These are phyloP conservation scores for Vanessa tameamea DNA, from an alignment of 1,140 invertebrate genomes.

Conservation along the genomic window DNA sequence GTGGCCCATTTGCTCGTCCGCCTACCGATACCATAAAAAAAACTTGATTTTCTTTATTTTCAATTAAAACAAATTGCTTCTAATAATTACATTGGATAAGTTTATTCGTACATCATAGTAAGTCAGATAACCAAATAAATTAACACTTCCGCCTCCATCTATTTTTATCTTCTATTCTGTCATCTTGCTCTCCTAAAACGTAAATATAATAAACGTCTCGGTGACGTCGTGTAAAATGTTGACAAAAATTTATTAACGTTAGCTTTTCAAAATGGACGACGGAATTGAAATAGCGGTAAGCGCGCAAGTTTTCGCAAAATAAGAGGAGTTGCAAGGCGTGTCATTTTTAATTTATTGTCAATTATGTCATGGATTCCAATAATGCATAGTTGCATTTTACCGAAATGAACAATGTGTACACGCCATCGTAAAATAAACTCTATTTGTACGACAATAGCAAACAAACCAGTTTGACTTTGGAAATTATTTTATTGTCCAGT, in stretches of 20 bases:
- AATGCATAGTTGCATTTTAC: slow-evolving; percentile 33
- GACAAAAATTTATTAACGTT: slow-evolving; percentile 15
- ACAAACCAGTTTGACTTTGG: background rate
- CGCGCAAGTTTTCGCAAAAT: background rate
- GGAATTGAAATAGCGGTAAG: slow-evolving; percentile 7
- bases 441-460: background rate
- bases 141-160: no score
- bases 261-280: slow-evolving; percentile 19
- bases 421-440: background rate
- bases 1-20: no score
- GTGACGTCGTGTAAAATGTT: background rate
- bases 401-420: slow-evolving; percentile 4
- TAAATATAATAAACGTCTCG: slow-evolving; percentile 4
- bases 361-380: slow-evolving; percentile 34
- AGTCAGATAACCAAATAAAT: no score
- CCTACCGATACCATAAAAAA: no score
- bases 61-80: no score
- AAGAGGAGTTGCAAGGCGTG: slow-evolving; percentile 13
- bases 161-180: no score
- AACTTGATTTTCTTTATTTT: no score
- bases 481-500: slow-evolving; percentile 1
- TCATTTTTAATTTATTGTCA: slow-evolving; percentile 36
- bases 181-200: background rate
- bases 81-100: no score
- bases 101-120: no score